phyloP scores from a whole-genome alignment of 2,888 invertebrate species.

The Tethea ocularis region DNA sequence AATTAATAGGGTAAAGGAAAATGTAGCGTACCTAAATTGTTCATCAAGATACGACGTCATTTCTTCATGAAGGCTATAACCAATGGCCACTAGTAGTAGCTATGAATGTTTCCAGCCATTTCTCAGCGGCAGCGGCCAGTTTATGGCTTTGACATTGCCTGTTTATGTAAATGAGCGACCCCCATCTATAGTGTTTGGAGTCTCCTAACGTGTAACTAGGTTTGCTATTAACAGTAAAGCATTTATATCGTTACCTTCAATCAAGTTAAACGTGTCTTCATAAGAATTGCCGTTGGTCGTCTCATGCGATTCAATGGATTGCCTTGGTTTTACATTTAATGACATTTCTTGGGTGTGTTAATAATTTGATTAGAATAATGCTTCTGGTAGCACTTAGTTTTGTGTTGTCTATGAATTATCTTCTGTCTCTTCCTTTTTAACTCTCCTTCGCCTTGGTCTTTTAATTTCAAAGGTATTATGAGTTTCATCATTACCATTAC shows the following conservation, averaged over 20 bases:
- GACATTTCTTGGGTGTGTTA: neutral
- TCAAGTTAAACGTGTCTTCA: constrained; percentile 9
- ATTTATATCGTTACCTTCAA: constrained; percentile 14
- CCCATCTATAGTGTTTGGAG: constrained; percentile 36
- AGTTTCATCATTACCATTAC: neutral
- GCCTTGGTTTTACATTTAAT: neutral
- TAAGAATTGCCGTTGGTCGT: neutral
- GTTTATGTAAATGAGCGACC: constrained; percentile 41
- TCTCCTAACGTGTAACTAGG: constrained; percentile 27
- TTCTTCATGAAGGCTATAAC: constrained; percentile 3
- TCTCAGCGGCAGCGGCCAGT: constrained; percentile 31
- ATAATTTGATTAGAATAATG: neutral
- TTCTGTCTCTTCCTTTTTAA: too few species aligned
- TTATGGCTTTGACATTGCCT: constrained; percentile 41
- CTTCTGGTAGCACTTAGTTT: neutral
- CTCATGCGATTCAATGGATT: constrained; percentile 4
- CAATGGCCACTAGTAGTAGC: neutral
- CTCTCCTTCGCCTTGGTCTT: neutral
- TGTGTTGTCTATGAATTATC: neutral
- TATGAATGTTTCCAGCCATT: constrained; percentile 29
- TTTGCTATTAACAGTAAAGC: constrained; percentile 28
- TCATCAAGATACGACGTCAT: neutral
- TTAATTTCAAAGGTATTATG: neutral
- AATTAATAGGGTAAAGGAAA: neutral
- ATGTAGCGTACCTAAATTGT: neutral